Conservation (phyloP, 2,113 vertebrate genomes). For the Cepphus grylle region DNA sequence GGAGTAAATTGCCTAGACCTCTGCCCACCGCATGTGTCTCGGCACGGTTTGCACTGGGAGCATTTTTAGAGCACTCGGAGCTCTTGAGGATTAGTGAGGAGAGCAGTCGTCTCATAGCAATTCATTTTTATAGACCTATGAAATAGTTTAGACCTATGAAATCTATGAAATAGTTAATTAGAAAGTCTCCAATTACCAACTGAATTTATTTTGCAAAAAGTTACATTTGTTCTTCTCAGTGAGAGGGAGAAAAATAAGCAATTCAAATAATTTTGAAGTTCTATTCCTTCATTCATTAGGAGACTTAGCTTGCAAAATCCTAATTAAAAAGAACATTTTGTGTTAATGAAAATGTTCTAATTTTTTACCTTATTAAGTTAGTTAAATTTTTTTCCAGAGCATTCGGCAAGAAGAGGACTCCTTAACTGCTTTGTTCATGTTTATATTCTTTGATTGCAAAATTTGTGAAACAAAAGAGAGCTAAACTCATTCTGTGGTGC, state of each 20-base stretch:
- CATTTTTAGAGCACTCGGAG: not conserved
- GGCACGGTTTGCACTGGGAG: not conserved
- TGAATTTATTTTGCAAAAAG: conserved; percentile 14
- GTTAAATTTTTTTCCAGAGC: conserved; percentile 49
- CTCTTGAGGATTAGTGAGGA: not conserved
- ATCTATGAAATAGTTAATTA: conserved; percentile 27
- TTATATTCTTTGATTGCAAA: conserved; percentile 73
- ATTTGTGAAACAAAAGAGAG: conserved; percentile 73
- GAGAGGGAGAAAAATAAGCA: conserved; percentile 40
- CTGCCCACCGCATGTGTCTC: not conserved
- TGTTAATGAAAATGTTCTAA: conserved; percentile 74
- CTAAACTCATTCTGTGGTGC: conserved; percentile 64
- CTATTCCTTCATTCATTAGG: conserved; percentile 65
- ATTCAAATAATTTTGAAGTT: conserved; percentile 62
- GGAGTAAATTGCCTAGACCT: not conserved
- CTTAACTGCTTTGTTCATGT: conserved; percentile 62
- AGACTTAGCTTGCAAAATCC: conserved; percentile 73
- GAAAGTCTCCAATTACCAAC: conserved; percentile 6
- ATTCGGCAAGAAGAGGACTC: conserved; percentile 65
- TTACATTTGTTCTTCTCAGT: conserved; percentile 37
- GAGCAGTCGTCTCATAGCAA: not conserved
- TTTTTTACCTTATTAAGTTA: conserved; percentile 72
- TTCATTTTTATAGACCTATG: not conserved
- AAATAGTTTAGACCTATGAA: not conserved
- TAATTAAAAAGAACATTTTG: conserved; percentile 76